phyloP scores from a whole-genome alignment of 1,140 invertebrate species.

The Cydia strobilella region DNA sequence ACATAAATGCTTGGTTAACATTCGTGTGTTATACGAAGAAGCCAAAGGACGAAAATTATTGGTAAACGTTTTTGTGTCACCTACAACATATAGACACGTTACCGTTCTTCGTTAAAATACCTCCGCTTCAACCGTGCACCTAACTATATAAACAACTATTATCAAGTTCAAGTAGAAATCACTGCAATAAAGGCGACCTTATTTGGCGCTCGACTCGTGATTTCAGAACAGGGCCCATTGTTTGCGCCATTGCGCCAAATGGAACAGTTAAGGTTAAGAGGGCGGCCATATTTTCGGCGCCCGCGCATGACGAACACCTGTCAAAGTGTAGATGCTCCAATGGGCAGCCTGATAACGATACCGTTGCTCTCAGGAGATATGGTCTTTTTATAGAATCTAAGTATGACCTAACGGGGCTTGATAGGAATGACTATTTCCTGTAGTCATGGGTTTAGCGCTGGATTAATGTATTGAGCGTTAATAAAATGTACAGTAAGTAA shows the following conservation, averaged over 20 bases:
- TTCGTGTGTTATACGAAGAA: too few relatives aligned
- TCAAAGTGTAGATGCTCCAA: constrained; percentile 38
- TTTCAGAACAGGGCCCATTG: constrained; percentile 39
- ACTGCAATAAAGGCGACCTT: constrained; percentile 21
- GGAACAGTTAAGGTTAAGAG: constrained; percentile 42
- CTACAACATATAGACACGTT: too few relatives aligned
- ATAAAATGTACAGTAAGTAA: neutral
- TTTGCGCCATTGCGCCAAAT: constrained; percentile 44
- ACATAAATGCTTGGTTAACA: too few relatives aligned
- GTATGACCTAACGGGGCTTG: neutral
- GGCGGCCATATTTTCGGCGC: constrained; percentile 34
- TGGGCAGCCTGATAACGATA: constrained; percentile 13
- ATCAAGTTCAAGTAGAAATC: constrained; percentile 1
- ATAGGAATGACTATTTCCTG: neutral
- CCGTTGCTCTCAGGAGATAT: neutral
- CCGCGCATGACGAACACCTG: constrained; percentile 39
- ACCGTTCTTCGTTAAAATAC: neutral
- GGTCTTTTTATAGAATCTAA: neutral
- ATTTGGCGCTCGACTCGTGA: constrained; percentile 34
- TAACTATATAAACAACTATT: neutral
- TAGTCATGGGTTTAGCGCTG: neutral
- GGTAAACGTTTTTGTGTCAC: too few relatives aligned
- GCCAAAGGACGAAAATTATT: too few relatives aligned
- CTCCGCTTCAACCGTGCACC: neutral
- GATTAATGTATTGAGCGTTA: neutral